Base-by-base conservation (phyloP, 2,113 vertebrate genomes). In the Hiodon alosoides region DNA sequence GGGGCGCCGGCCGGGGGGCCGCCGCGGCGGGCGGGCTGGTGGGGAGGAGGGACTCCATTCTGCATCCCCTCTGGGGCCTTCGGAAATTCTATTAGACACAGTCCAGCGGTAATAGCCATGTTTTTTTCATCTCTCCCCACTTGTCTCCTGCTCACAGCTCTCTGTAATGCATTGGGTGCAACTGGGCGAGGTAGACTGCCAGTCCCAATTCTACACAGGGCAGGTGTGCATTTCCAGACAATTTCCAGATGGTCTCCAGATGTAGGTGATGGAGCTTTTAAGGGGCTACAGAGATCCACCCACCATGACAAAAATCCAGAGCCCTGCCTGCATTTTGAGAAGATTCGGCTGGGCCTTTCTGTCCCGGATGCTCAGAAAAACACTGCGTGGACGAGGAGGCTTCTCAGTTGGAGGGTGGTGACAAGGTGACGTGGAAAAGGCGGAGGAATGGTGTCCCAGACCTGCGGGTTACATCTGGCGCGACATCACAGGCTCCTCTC, bases 71-170 rank as follows among this genome's bases (percentile, higher is more conserved):
- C 11, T 7, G 51, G 54, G 11, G 47, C 59, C 52, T 1, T 69
- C 47, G 48, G 46, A 71, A 72, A 77, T 77, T 77, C 69, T 72
- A 72, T 72, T 77, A 77, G 62, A 52, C 62, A 57, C 69, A 59
- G 76, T 10, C 61, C 11, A 46, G 54, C 76, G 72, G 67, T 77
- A 72, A 77, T 77, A n/a, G 54, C 52, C 17, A 64, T 46, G 55
- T 58, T 77, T 59, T 69, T 72, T 13, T 53, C 64, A 58, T 74
- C 62, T 54, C 4, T 55, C 31, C 31, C 67, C 57, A 17, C 14
- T 5, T 47, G 55, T 46, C 11, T 47, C n/a, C 51, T 14, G 31
- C n/a, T 53, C 60, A 52, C 60, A 1, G 57, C 58, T 31, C 52
- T 47, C 4, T 3, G 8, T 69, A 70, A 76, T 76, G 57, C 67